Evolutionary conservation across 2,888 invertebrate genomes (phyloP).

Genomic region (Gastrophysa polygoni): DNA sequence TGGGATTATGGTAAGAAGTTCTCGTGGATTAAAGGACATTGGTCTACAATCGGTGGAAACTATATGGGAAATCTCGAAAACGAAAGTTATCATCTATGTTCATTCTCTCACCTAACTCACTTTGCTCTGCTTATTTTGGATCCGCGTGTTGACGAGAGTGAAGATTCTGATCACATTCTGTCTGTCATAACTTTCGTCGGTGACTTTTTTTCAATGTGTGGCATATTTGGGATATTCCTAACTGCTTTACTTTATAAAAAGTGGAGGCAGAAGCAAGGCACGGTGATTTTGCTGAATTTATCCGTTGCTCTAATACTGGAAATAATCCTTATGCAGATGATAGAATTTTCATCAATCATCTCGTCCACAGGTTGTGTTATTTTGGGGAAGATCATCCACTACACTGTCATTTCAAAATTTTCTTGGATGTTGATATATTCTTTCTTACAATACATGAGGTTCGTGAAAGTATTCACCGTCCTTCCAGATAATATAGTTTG

Average conservation of each 20-base stretch:
- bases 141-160: slow-evolving; percentile 39
- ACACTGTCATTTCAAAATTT: slow-evolving; percentile 70
- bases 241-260: slow-evolving; percentile 64
- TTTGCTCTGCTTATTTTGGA: slow-evolving; percentile 62
- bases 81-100: slow-evolving; percentile 59
- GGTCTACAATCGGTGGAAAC: slow-evolving; percentile 65
- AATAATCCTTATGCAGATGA: slow-evolving; percentile 51
- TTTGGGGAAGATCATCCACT: slow-evolving; percentile 67
- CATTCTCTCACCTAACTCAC: slow-evolving; percentile 65
- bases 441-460: slow-evolving; percentile 68
- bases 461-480: slow-evolving; percentile 69
- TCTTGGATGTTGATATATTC: slow-evolving; percentile 77
- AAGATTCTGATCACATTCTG: slow-evolving; percentile 59
- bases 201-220: slow-evolving; percentile 61
- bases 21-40: slow-evolving; percentile 56
- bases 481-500: slow-evolving; percentile 66
- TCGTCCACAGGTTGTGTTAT: slow-evolving; percentile 58
- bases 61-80: slow-evolving; percentile 50
- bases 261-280: slow-evolving; percentile 68
- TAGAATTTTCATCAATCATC: slow-evolving; percentile 26
- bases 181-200: slow-evolving; percentile 62
- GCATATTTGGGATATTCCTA: slow-evolving; percentile 60
- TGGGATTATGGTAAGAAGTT: slow-evolving; percentile 61
- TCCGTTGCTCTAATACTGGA: slow-evolving; percentile 62
- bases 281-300: slow-evolving; percentile 66